Evolutionary conservation across 2,797 vertebrate species (phyloP), one percentile per base, ranked within the genome.

Genomic region (Rhinophrynus dorsalis): DNA sequence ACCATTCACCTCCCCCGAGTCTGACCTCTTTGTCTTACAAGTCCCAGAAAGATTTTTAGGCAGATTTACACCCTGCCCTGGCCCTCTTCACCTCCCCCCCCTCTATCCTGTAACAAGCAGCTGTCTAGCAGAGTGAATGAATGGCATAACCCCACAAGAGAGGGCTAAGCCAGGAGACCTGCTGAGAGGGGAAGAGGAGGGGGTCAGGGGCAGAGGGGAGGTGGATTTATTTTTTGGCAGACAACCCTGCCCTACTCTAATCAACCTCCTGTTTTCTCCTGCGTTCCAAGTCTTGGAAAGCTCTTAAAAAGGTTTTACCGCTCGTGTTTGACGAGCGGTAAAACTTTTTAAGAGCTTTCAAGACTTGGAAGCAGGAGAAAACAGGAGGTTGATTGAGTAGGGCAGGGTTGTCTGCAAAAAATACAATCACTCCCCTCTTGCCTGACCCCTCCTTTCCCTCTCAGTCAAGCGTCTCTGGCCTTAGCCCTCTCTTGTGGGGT

Each of bases 11-110:
- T 51, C 62, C 54, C 45, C 23, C 60, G 48, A 52, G 62, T 51
- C 70, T 73, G 70, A 73, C 70, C 70, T 73, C 70, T 73, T 73
- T 73, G 70, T 73, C 69, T 73, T 73, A 73, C 69, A 73, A 73
- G 69, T 66, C 70, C 70, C 70, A 37, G 47, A 60, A 73, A 73
- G 62, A 67, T 73, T 66, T 73, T 67, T 66, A 52, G 55, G 45
- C 70, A 73, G 70, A 73, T 67, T 73, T 73, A 60, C 70, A 73
- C 70, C 51, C 35, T 59, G 70, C 62, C 62, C 23, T 35, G 55
- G 62, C 55, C 70, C 55, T 60, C 55, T 64, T 1, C 11, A 32
- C 5, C 32, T 20, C 35, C 12, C 45, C 55, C 61, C 61, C 17
- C 54, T 35, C 55, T 47, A 60, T 52, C 62, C 62, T 59, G 55